phyloP scores from a whole-genome alignment of 2,113 vertebrate genomes.

The Pluvialis apricaria region DNA sequence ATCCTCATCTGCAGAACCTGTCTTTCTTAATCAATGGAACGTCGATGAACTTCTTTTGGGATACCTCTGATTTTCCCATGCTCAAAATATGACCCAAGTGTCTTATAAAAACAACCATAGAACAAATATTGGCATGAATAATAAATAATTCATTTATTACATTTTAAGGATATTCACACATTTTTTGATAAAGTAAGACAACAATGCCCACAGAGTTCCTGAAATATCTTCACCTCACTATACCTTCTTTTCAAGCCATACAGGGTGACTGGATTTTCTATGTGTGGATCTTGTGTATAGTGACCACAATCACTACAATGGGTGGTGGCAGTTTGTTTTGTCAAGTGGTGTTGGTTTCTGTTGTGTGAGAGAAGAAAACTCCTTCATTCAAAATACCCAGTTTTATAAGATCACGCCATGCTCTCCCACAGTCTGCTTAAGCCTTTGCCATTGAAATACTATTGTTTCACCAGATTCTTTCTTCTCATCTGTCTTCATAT shows the following conservation, averaged over 20 bases:
- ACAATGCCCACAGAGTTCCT: neutral
- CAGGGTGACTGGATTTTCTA: neutral
- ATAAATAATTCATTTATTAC: neutral
- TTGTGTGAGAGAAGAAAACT: neutral
- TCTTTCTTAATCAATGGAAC: neutral
- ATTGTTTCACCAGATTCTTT: neutral
- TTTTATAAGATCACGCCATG: neutral
- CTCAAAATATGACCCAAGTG: neutral
- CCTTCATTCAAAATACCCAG: neutral
- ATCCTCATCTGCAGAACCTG: neutral
- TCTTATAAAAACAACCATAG: neutral
- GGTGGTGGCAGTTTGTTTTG: neutral
- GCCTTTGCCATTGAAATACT: neutral
- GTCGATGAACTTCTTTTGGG: neutral
- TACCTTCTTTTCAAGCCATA: neutral
- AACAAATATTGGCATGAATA: neutral
- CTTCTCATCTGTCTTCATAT: neutral
- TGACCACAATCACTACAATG: neutral
- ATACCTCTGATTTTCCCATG: neutral
- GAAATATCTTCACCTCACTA: neutral
- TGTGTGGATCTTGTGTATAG: neutral
- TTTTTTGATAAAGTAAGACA: neutral
- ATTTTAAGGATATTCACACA: neutral
- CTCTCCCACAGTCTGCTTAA: neutral
- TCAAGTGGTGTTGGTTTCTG: neutral